These are phyloP conservation scores for Itoplectis maculator DNA, from an alignment of 2,888 invertebrate species.

Conservation along the genomic window DNA sequence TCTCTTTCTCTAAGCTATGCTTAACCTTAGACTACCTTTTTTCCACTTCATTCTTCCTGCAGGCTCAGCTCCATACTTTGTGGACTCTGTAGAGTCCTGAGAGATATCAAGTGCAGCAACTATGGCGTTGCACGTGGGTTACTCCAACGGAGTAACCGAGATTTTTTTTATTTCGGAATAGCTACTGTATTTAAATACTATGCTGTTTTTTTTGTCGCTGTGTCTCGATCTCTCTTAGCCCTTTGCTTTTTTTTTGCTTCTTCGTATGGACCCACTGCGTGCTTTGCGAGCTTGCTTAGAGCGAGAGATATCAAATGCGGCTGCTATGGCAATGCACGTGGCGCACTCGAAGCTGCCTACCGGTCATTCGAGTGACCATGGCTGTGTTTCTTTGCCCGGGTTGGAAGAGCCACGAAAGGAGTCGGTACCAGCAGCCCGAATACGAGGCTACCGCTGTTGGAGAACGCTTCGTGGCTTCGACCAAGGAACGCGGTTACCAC, in stretches of 20 bases:
- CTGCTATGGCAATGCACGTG: too few relatives aligned
- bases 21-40: constrained; percentile 54
- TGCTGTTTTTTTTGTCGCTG: too few relatives aligned
- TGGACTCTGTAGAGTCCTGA: constrained; percentile 1
- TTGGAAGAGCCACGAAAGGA: constrained; percentile 40
- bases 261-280: too few relatives aligned
- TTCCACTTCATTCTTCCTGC: constrained; percentile 40
- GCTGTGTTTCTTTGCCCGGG: not conserved
- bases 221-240: too few relatives aligned
- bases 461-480: not conserved
- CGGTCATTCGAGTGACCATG: not conserved
- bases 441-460: constrained; percentile 17
- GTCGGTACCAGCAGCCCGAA: constrained; percentile 8
- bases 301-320: too few relatives aligned
- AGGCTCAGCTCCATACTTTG: constrained; percentile 23
- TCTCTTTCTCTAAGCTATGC: constrained; percentile 13
- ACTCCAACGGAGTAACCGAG: not conserved
- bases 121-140: constrained; percentile 45
- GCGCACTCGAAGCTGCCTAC: too few relatives aligned
- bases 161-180: too few relatives aligned
- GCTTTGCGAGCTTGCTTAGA: too few relatives aligned
- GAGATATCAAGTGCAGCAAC: constrained; percentile 41
- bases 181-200: too few relatives aligned
- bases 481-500: not conserved
- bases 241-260: not conserved